phyloP scores from a whole-genome alignment of 2,113 vertebrate genomes.

The Fregata magnificens region DNA sequence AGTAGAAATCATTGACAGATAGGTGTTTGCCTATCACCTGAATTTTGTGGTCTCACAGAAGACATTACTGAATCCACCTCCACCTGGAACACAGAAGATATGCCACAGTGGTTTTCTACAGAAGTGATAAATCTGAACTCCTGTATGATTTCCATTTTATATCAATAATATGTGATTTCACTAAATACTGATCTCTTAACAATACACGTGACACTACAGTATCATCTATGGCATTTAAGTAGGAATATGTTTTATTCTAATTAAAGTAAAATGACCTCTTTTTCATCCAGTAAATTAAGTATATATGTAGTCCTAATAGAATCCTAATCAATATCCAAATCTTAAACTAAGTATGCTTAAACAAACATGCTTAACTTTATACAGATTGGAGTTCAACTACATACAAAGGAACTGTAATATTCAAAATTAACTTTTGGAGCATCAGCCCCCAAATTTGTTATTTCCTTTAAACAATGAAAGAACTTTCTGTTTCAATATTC shows the following conservation, averaged over 20 bases:
- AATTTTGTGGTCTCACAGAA: slow-evolving; percentile 7
- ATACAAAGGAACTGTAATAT: neutral
- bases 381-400: neutral
- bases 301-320: neutral
- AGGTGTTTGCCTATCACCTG: slow-evolving; percentile 37
- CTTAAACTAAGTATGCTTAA: neutral
- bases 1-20: neutral
- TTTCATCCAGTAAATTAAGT: neutral
- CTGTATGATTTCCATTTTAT: neutral
- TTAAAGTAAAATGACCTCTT: neutral
- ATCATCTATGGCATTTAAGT: neutral
- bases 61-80: slow-evolving; percentile 62
- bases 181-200: neutral
- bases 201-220: neutral
- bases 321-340: neutral
- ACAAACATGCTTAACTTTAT: neutral
- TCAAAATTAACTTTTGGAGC: neutral
- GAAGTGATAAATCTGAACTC: neutral
- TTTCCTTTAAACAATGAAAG: neutral
- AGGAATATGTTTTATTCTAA: neutral
- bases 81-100: slow-evolving; percentile 57
- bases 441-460: neutral
- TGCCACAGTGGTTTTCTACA: neutral
- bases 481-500: neutral
- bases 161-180: neutral